Base-by-base conservation (phyloP, 2,797 vertebrate genomes). In the Heteromormyrus szaboi region DNA sequence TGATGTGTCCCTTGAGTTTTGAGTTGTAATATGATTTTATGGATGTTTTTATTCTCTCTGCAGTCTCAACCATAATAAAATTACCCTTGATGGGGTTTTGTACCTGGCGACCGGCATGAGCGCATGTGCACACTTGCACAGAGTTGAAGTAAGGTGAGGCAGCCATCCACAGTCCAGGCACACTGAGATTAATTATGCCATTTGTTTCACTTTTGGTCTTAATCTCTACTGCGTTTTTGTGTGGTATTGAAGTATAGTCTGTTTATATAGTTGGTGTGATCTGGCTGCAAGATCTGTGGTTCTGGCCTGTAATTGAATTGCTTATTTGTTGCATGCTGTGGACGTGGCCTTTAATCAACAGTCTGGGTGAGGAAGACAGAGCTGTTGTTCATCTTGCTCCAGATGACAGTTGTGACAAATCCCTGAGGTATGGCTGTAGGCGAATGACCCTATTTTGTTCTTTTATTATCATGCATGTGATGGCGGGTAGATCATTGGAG, bases 21-120 rank as follows among this genome's bases (percentile, higher is more conserved):
- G 33, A 79, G 29, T 65, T 84, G 54, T 7, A 68, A 14, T 87
- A 33, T 85, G 2, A 46, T 22, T 9, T 11, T 22, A 19, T 84
- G 65, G 19, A n/a, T 33, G 53, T 25, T 5, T 86, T 14, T 4
- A 3, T 86, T 44, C 89, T 37, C 4, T 91, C 79, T 85, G 22
- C 92, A 99, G 98, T 41, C 94, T 99, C 89, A 95, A 95, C 91
- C 92, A 93, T 84, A 98, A 98, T 11, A 25, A 83, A 19, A 89
- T 98, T 91, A 97, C 94, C 7, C 95, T 94, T 89, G 93, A 93
- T 14, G 96, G 97, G 1, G 92, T 93, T 56, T 89, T 97, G 54
- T 90, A 92, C 50, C 94, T 98, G 91, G 89, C 95, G 89, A 91
- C 92, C 44, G 87, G 89, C 0, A 92, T 98, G 51, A 89, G 88